A percentile compares a stretch with the other conserved stretches of the same genome.
Evolutionary conservation across 1,140 invertebrate species (phyloP).

Genomic region (Tetranychus cinnabarinus): DNA sequence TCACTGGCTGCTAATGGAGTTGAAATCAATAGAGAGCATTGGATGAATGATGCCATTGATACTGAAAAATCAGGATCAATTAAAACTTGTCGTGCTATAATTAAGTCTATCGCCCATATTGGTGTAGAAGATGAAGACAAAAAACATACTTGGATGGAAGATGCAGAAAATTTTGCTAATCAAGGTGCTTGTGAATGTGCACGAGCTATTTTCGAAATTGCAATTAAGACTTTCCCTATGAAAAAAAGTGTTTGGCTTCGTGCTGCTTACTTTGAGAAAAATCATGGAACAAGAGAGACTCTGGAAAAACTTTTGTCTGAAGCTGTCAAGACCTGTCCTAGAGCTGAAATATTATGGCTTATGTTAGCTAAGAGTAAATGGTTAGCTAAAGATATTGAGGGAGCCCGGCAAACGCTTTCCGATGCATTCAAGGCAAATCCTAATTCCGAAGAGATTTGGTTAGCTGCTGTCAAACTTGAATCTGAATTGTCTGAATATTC

Average conservation of each 20-base stretch:
- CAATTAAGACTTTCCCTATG: slow-evolving; percentile 61
- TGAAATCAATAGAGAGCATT: slow-evolving; percentile 93
- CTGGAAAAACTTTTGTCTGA: slow-evolving; percentile 67
- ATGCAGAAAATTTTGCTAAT: slow-evolving; percentile 77
- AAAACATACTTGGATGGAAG: slow-evolving; percentile 97
- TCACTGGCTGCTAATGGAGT: slow-evolving; percentile 85
- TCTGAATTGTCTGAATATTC: slow-evolving; percentile 96
- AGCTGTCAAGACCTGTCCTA: slow-evolving; percentile 88
- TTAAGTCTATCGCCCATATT: slow-evolving; percentile 69
- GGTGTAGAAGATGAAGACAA: slow-evolving; percentile 91
- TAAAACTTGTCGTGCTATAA: slow-evolving; percentile 76
- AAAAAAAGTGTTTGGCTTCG: slow-evolving; percentile 94
- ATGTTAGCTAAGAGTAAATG: slow-evolving; percentile 99
- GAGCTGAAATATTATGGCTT: slow-evolving; percentile 89
- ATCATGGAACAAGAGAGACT: slow-evolving; percentile 71
- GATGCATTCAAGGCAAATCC: slow-evolving; percentile 87
- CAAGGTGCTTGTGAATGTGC: slow-evolving; percentile 87
- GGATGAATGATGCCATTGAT: slow-evolving; percentile 96
- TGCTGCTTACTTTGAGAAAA: slow-evolving; percentile 90
- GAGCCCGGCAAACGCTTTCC: slow-evolving; percentile 68
- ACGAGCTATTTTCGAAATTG: slow-evolving; percentile 76
- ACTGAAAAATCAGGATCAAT: slow-evolving; percentile 84
- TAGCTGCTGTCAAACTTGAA: slow-evolving; percentile 97
- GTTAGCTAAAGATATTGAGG: slow-evolving; percentile 79
- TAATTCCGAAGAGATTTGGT: slow-evolving; percentile 98